Percentiles rank a stretch among this genome's conserved stretches.
phyloP scores from a whole-genome alignment of 2,888 invertebrate genomes.

The Orchestes rusci region DNA sequence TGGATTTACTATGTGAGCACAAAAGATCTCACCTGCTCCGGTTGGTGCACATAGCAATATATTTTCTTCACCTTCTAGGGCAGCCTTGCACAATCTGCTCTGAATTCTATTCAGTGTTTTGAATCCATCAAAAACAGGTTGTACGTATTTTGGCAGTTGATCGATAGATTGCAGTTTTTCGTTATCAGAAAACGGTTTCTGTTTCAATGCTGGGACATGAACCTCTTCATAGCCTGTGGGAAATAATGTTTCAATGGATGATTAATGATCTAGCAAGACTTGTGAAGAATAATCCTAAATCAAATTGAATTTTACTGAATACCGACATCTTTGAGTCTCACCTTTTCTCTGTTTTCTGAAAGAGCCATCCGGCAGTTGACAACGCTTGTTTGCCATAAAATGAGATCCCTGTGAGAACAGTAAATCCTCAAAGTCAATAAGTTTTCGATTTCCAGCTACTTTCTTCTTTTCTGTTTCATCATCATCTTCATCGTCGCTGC shows the following conservation, averaged over 20 bases:
- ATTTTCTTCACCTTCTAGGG: conserved; percentile 92
- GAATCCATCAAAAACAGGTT: conserved; percentile 90
- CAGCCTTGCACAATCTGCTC: conserved; percentile 80
- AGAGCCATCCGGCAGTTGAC: conserved; percentile 94
- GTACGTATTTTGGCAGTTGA: conserved; percentile 91
- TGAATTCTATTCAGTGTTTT: conserved; percentile 94
- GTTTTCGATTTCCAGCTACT: conserved; percentile 62
- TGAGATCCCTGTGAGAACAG: conserved; percentile 85
- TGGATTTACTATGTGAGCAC: too few relatives aligned
- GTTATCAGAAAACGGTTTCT: conserved; percentile 83
- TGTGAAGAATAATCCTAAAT: too few relatives aligned
- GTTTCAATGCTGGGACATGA: conserved; percentile 97
- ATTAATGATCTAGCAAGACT: too few relatives aligned
- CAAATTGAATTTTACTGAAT: too few relatives aligned
- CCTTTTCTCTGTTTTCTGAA: conserved; percentile 92
- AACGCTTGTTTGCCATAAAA: conserved; percentile 98
- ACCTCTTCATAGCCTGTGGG: conserved; percentile 93
- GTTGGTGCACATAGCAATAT: conserved; percentile 96
- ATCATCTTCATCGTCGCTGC: conserved; percentile 29
- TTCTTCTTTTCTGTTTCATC: conserved; percentile 44
- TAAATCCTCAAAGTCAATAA: conserved; percentile 89
- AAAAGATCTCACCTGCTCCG: conserved; percentile 67
- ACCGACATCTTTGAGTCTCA: too few relatives aligned
- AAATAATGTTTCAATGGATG: too few relatives aligned
- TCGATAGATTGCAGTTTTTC: conserved; percentile 84